These are phyloP conservation scores for Papilio demoleus DNA, from an alignment of 2,888 invertebrate species.

Conservation along the genomic window DNA sequence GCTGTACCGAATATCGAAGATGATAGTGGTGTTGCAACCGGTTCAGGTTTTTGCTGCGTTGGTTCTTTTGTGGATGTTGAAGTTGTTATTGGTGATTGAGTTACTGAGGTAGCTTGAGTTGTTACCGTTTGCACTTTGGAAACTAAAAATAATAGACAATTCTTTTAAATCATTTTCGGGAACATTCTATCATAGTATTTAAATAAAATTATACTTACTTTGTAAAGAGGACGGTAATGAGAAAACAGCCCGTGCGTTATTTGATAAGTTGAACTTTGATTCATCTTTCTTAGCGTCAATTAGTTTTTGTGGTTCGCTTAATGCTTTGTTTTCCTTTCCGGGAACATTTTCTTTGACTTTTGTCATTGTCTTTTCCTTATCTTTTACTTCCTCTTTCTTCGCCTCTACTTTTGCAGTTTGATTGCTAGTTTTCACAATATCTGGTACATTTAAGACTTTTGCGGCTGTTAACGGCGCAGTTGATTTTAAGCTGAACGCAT, in stretches of 20 bases:
- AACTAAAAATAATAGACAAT: slow-evolving; percentile 43
- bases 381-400: slow-evolving; percentile 50
- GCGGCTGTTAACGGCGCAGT: slow-evolving; percentile 49
- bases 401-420: slow-evolving; percentile 52
- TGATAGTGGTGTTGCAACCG: slow-evolving; percentile 45
- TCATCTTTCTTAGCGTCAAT: slow-evolving; percentile 51
- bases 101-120: slow-evolving; percentile 36
- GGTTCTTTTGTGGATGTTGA: slow-evolving; percentile 43
- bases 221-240: slow-evolving; percentile 43
- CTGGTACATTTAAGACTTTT: slow-evolving; percentile 53
- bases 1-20: slow-evolving; percentile 62
- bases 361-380: slow-evolving; percentile 53
- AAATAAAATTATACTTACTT: slow-evolving; percentile 25
- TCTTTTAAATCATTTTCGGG: no score
- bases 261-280: slow-evolving; percentile 53
- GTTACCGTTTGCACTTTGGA: slow-evolving; percentile 40
- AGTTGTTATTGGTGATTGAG: slow-evolving; percentile 33
- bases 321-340: slow-evolving; percentile 47
- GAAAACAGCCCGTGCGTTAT: slow-evolving; percentile 48
- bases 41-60: slow-evolving; percentile 45
- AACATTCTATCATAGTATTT: no score
- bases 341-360: slow-evolving; percentile 62
- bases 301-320: slow-evolving; percentile 23
- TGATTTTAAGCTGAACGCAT: slow-evolving; percentile 61
- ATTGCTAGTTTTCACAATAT: slow-evolving; percentile 56